Percentiles rank a stretch among this genome's conserved stretches.
Evolutionary conservation across 1,140 invertebrate species (phyloP).

Genomic region (Psilanteris sp.): DNA sequence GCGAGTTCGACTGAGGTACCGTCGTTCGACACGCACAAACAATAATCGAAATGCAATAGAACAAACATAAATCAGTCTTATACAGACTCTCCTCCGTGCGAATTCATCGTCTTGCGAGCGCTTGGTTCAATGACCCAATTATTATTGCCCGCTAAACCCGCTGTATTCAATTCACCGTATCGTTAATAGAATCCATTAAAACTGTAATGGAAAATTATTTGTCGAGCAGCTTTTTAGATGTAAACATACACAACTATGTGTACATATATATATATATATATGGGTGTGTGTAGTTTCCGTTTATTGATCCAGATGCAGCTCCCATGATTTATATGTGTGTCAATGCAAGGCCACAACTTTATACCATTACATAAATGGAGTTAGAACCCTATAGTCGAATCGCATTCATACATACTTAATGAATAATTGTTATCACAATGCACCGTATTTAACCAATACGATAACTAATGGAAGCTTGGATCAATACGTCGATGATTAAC

Average conservation of each 20-base stretch:
- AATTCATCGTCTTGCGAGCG: conserved; percentile 15
- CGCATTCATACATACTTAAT: conserved; percentile 42
- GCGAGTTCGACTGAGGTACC: conserved; percentile 63
- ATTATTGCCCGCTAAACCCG: conserved; percentile 14
- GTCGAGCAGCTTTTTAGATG: conserved; percentile 11
- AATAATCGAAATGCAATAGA: conserved; percentile 35
- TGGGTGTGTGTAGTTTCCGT: not conserved
- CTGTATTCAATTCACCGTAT: conserved; percentile 21
- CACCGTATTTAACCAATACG: conserved; percentile 21
- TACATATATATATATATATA: too few relatives aligned
- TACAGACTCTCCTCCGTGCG: conserved; percentile 6
- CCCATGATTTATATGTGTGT: conserved; percentile 51
- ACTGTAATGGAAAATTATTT: conserved; percentile 46
- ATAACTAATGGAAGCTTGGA: conserved; percentile 20
- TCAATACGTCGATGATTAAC: conserved; percentile 14
- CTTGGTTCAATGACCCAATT: conserved; percentile 25
- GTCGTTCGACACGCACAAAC: conserved; percentile 63
- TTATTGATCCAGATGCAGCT: conserved; percentile 48
- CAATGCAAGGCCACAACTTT: conserved; percentile 33
- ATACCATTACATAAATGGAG: conserved; percentile 47
- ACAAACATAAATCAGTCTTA: conserved; percentile 24
- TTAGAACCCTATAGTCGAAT: conserved; percentile 17
- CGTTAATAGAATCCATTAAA: conserved; percentile 42
- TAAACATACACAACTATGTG: conserved; percentile 16
- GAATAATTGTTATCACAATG: conserved; percentile 46